Evolutionary conservation across 1,140 invertebrate species (phyloP).

Genomic region (Zaprionus ghesquierei): DNA sequence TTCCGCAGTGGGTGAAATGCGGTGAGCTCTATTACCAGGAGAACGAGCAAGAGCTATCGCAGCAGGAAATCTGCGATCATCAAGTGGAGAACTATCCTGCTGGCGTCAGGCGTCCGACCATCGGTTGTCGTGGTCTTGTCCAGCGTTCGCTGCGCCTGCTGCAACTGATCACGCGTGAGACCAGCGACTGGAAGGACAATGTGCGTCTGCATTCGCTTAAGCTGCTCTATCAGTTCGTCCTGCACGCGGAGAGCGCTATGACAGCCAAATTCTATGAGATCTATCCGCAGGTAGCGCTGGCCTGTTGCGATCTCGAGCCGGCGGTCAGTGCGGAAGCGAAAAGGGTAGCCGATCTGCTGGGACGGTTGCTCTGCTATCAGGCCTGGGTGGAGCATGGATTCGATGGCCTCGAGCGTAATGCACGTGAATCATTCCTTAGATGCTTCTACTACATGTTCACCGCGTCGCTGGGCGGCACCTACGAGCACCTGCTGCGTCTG

Average conservation of each 20-base stretch:
- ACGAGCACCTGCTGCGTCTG: conserved; percentile 75
- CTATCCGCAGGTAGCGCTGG: conserved; percentile 83
- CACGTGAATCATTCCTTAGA: conserved; percentile 64
- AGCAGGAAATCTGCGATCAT: conserved; percentile 87
- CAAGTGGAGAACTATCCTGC: conserved; percentile 86
- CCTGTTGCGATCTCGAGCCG: conserved; percentile 74
- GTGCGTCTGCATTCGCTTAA: conserved; percentile 89
- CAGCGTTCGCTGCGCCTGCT: conserved; percentile 87
- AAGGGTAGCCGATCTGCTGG: conserved; percentile 74
- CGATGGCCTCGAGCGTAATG: conserved; percentile 62
- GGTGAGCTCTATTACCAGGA: conserved; percentile 89
- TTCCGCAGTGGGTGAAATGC: conserved; percentile 86
- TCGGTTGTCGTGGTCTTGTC: conserved; percentile 89
- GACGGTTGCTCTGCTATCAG: conserved; percentile 60
- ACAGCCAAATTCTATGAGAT: conserved; percentile 85
- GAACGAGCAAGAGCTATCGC: conserved; percentile 90
- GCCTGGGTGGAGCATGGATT: conserved; percentile 75
- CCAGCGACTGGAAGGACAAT: conserved; percentile 89
- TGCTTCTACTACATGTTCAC: conserved; percentile 85
- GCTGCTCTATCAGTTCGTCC: conserved; percentile 87
- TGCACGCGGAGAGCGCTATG: conserved; percentile 88
- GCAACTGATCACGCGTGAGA: conserved; percentile 86
- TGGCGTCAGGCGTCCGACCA: conserved; percentile 86
- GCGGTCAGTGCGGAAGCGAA: conserved; percentile 56
- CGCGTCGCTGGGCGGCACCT: conserved; percentile 85